These are phyloP conservation scores for Prionace glauca DNA, from an alignment of 2,797 vertebrate species.

Conservation along the genomic window DNA sequence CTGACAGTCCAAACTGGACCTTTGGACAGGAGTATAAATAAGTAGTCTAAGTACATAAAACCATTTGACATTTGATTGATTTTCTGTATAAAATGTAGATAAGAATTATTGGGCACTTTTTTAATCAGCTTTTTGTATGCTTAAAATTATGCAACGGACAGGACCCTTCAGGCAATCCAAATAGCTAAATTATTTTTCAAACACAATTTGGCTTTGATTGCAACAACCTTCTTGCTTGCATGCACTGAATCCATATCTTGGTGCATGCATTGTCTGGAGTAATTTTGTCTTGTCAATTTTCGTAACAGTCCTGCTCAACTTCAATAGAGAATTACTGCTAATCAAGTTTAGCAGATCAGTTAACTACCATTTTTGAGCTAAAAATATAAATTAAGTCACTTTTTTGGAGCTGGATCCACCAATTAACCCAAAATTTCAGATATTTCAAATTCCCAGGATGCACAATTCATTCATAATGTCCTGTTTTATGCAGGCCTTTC, in stretches of 20 bases:
- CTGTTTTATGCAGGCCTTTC: not conserved
- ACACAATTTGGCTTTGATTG: not conserved
- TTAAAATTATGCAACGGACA: not conserved
- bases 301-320: not conserved
- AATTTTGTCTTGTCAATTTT: not conserved
- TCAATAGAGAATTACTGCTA: not conserved
- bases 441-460: not conserved
- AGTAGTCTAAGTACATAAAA: not conserved
- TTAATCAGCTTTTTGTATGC: not conserved
- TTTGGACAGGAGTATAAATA: not conserved
- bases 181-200: not conserved
- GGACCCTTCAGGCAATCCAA: not conserved
- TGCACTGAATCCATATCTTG: not conserved
- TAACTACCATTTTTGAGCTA: not conserved
- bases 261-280: not conserved
- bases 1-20: not conserved
- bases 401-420: not conserved
- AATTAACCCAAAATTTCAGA: not conserved
- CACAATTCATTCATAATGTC: not conserved
- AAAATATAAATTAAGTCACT: not conserved
- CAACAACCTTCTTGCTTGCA: not conserved
- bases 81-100: constrained; percentile 7
- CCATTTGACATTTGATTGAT: not conserved
- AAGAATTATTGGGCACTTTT: not conserved
- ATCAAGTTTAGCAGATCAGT: not conserved